Conservation (phyloP, 2,797 vertebrate species). For the Alcedo quadribrachys region DNA sequence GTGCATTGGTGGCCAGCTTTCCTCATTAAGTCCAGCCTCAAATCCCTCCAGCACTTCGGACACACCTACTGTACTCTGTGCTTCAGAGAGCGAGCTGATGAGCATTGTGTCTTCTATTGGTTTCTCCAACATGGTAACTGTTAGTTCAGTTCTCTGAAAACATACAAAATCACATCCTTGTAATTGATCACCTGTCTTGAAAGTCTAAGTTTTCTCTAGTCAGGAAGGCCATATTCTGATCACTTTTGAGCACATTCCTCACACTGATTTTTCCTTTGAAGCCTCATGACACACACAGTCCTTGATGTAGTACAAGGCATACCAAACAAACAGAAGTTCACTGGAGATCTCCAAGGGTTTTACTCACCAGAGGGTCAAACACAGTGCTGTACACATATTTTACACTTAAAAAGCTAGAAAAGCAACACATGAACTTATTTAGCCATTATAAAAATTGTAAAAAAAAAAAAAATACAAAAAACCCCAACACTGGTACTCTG, state of each 20-base stretch:
- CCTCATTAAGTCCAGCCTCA: neutral
- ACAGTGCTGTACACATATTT: neutral
- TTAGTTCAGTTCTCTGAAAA: neutral
- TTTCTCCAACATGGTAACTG: neutral
- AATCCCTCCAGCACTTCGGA: neutral
- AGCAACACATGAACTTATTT: neutral
- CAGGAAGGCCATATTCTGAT: neutral
- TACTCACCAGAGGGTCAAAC: neutral
- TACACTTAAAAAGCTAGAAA: neutral
- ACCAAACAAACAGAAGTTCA: neutral
- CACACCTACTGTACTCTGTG: fast-evolving
- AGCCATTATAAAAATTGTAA: neutral
- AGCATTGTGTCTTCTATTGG: neutral
- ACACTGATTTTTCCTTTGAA: neutral
- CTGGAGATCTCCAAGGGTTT: neutral
- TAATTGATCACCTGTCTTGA: neutral
- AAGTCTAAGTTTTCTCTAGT: neutral
- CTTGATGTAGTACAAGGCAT: neutral
- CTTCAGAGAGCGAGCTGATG: neutral
- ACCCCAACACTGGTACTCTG: neutral
- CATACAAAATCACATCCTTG: neutral
- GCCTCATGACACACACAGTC: neutral
- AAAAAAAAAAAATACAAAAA: no score
- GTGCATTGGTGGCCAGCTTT: fast-evolving
- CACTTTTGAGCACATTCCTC: neutral